Evolutionary conservation across 2,888 invertebrate genomes (phyloP), one percentile per base, ranked within the genome.

Genomic region (Diogma glabrata): DNA sequence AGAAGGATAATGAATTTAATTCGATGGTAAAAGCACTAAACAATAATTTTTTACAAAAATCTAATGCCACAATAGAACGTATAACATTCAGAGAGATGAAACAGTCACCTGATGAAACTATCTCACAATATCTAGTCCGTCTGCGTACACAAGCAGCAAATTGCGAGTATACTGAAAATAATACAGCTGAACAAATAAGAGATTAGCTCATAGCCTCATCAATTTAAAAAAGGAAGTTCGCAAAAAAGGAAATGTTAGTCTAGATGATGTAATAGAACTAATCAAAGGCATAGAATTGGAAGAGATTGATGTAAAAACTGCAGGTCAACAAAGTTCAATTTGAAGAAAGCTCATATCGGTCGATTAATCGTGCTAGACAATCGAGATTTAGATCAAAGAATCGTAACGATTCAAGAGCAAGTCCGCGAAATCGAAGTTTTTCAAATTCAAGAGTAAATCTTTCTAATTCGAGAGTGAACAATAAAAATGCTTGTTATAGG

Each of bases 61-160:
- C 14, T 8, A 49, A 36, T 38, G n/a, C 36, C 12, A 36, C 38
- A 3, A 23, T 28, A 12, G 61, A 63, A 56, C 23, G 60, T 7
- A 57, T 60, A 51, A 3, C 58, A n/a, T 61, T 62, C 53, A 47
- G 60, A 2, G 33, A 56, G 8, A 51, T 58, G 1, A 52, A 59
- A 57, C 48, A 60, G 49, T 58, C 60, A 60, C 30, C 30, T 20
- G 55, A 47, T 2, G 61, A 63, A 30, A 61, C 57, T 38, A 60
- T 63, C 49, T 59, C 60, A 24, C 61, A 59, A 38, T 63, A 61
- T 48, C 20, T 61, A 8, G 46, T 59, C 12, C 50, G 58, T 40
- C 46, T 61, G 14, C 36, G 49, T 10, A 20, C 20, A 22, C 49
- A 49, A 36, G 38, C 49, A n/a, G 23, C 12, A 10, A 26, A 28